Percentiles rank a stretch among this genome's conserved stretches.
Evolutionary conservation across 2,113 vertebrate species (phyloP).

Genomic region (Benitochromis conjunctus): DNA sequence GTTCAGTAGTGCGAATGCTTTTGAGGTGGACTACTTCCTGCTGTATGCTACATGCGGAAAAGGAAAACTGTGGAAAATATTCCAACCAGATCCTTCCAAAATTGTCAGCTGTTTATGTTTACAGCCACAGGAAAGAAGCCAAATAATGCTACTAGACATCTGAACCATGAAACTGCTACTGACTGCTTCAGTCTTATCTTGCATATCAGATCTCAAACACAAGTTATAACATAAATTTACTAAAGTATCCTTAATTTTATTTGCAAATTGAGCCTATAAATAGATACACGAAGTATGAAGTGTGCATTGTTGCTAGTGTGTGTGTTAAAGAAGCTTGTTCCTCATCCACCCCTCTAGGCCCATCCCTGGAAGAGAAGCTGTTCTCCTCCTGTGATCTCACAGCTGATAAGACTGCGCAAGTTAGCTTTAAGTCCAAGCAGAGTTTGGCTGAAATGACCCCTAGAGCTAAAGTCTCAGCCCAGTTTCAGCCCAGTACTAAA

Average conservation of each 20-base stretch:
- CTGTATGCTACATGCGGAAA: not conserved
- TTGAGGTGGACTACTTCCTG: not conserved
- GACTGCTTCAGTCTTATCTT: not conserved
- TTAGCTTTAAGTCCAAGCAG: conserved; percentile 80
- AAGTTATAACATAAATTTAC: not conserved
- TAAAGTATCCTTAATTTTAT: not conserved
- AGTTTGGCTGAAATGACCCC: conserved; percentile 66
- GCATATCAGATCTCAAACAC: not conserved
- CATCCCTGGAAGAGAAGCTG: conserved; percentile 88
- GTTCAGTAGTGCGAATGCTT: not conserved
- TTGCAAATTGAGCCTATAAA: not conserved
- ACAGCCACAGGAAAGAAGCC: not conserved
- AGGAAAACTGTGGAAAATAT: not conserved
- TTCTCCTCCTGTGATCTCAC: conserved; percentile 84
- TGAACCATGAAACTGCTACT: not conserved
- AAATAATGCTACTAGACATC: not conserved
- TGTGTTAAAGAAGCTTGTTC: conserved; percentile 51
- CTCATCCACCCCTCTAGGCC: conserved; percentile 84
- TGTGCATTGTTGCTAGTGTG: not conserved
- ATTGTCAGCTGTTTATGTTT: not conserved
- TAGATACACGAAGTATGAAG: not conserved
- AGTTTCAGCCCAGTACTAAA: conserved; percentile 77
- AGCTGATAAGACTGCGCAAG: conserved; percentile 78
- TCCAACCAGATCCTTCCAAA: not conserved
- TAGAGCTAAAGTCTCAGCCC: conserved; percentile 72